Evolutionary conservation across 1,140 invertebrate species (phyloP).

Genomic region (Aethina tumida): DNA sequence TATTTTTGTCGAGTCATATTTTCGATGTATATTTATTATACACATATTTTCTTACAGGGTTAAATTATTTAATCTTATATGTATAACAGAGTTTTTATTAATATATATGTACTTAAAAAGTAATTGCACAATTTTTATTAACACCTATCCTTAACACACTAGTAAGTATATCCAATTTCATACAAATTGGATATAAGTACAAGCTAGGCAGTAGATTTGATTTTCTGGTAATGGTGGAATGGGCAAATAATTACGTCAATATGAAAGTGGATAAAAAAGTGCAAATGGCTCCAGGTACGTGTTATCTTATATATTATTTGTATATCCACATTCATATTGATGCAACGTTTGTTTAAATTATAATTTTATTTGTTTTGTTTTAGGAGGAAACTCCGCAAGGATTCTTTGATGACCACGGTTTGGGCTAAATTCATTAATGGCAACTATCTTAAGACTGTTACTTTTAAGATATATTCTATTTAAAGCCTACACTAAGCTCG

Average conservation of each 20-base stretch:
- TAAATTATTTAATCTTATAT: conserved; percentile 1
- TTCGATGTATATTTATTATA: too few relatives aligned
- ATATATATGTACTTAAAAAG: conserved; percentile 10
- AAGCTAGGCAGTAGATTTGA: background rate
- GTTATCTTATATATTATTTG: conserved; percentile 16
- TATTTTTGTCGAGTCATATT: too few relatives aligned
- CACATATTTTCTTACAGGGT: too few relatives aligned
- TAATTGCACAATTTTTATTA: conserved; percentile 1
- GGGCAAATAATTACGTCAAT: conserved; percentile 12
- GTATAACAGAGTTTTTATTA: conserved; percentile 9
- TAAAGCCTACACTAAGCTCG: too few relatives aligned
- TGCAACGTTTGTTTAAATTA: conserved; percentile 6
- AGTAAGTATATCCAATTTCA: background rate
- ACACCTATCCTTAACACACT: background rate
- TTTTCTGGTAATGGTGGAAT: conserved; percentile 5
- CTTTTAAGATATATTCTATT: too few relatives aligned
- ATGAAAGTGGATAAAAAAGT: conserved; percentile 20
- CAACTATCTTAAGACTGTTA: too few relatives aligned
- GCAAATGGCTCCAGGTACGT: conserved; percentile 11
- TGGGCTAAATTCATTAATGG: too few relatives aligned
- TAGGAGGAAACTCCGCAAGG: conserved; percentile 98
- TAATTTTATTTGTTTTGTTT: conserved; percentile 43
- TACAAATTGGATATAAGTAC: conserved; percentile 3
- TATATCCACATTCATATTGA: conserved; percentile 21
- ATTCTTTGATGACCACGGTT: conserved; percentile 96